phyloP scores from a whole-genome alignment of 2,888 invertebrate species.

The Mellilla xanthometata region DNA sequence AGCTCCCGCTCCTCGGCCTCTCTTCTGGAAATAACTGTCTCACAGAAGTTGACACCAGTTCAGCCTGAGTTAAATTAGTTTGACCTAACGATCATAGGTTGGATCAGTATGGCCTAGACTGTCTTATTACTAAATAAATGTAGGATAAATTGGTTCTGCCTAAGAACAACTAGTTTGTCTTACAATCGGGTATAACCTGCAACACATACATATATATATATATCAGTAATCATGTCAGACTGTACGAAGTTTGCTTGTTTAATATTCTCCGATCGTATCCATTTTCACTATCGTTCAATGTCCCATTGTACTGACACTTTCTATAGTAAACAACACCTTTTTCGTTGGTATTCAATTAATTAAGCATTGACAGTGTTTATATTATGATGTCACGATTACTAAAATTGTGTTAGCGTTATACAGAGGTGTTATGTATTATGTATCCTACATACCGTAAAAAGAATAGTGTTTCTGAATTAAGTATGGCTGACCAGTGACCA shows the following conservation, averaged over 20 bases:
- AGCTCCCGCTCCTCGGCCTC: too few species aligned
- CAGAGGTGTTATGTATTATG: not conserved
- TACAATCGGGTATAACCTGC: too few species aligned
- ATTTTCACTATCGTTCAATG: conserved; percentile 79
- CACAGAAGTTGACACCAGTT: too few species aligned
- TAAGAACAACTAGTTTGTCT: too few species aligned
- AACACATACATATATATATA: conserved; percentile 7
- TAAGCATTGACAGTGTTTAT: conserved; percentile 39
- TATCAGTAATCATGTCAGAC: conserved; percentile 30
- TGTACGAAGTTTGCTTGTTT: conserved; percentile 47
- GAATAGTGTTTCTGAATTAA: too few species aligned
- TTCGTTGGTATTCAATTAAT: conserved; percentile 45
- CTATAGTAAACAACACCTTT: conserved; percentile 64
- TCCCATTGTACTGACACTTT: conserved; percentile 69
- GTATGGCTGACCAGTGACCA: too few species aligned
- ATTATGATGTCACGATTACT: conserved; percentile 42
- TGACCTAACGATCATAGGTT: too few species aligned
- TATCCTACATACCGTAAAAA: not conserved
- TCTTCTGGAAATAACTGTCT: too few species aligned
- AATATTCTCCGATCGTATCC: conserved; percentile 51
- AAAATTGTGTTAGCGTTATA: conserved; percentile 23
- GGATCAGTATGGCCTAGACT: too few species aligned
- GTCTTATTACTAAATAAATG: too few species aligned
- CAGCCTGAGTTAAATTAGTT: too few species aligned
- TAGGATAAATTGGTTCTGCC: too few species aligned